Conservation (phyloP, 2,797 vertebrate genomes). For the Philypnodon macrostomus region DNA sequence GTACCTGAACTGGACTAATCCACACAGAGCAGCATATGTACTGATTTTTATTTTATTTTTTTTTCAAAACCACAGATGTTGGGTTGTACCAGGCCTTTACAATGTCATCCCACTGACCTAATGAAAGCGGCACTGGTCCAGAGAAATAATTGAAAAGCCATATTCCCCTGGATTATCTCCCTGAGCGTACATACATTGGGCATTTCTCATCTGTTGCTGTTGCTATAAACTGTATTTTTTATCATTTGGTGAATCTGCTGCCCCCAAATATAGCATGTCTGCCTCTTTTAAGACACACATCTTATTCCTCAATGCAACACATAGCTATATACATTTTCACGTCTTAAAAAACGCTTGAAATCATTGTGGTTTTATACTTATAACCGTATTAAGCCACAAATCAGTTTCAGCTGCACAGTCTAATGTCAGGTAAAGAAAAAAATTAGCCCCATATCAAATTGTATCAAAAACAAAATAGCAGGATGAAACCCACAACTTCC, state of each 20-base stretch:
- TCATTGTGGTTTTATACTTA: too few species aligned
- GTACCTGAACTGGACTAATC: conserved; percentile 23
- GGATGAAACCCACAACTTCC: too few species aligned
- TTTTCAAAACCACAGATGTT: conserved; percentile 42
- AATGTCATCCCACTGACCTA: conserved; percentile 24
- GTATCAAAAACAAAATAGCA: too few species aligned
- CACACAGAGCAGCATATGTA: conserved; percentile 16
- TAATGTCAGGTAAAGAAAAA: too few species aligned
- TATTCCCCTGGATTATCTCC: conserved; percentile 3
- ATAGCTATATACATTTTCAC: too few species aligned
- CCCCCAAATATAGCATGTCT: too few species aligned
- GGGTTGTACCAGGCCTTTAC: conserved; percentile 18
- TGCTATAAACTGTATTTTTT: not conserved
- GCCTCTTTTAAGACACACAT: too few species aligned
- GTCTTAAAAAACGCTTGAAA: too few species aligned
- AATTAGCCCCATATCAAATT: too few species aligned
- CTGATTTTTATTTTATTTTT: conserved; percentile 6
- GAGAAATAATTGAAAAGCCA: conserved; percentile 18
- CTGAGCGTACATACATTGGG: not conserved
- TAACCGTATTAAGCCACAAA: too few species aligned
- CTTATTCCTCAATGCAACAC: not conserved
- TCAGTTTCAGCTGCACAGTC: too few species aligned
- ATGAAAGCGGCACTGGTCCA: conserved; percentile 9
- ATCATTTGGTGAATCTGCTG: conserved; percentile 14
- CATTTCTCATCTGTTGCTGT: not conserved